phyloP scores from a whole-genome alignment of 2,888 invertebrate species.

The Phortica okadai region DNA sequence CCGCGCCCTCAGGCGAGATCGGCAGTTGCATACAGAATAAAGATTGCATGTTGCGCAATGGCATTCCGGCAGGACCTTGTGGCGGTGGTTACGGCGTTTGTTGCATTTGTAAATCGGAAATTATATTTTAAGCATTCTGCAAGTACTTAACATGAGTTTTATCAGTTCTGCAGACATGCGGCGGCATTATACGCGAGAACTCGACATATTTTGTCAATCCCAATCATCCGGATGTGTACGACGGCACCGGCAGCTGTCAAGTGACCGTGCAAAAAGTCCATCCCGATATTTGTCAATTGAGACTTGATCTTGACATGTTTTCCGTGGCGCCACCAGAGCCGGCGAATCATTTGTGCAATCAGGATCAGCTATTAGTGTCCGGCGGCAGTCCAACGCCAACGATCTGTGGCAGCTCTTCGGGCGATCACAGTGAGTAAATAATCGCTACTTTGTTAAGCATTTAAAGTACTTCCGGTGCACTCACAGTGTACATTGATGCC shows the following conservation, averaged over 20 bases:
- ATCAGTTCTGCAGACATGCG: slow-evolving; percentile 87
- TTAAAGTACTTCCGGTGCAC: background rate
- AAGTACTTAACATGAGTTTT: background rate
- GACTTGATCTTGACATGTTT: slow-evolving; percentile 88
- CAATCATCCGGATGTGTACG: slow-evolving; percentile 85
- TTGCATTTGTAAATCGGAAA: slow-evolving; percentile 72
- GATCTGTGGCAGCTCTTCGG: slow-evolving; percentile 88
- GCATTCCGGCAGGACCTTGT: slow-evolving; percentile 86
- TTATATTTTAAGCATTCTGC: background rate
- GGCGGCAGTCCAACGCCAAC: slow-evolving; percentile 88
- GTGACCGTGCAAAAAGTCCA: slow-evolving; percentile 87
- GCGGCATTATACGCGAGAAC: slow-evolving; percentile 86
- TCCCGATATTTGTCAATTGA: slow-evolving; percentile 89
- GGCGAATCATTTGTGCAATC: slow-evolving; percentile 86
- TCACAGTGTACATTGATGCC: slow-evolving; percentile 89
- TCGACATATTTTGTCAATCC: slow-evolving; percentile 91
- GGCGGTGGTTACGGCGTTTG: slow-evolving; percentile 79
- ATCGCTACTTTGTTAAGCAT: background rate
- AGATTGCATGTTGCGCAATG: slow-evolving; percentile 85
- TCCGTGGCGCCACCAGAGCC: slow-evolving; percentile 86
- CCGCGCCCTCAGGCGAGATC: slow-evolving; percentile 86
- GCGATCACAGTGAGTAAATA: slow-evolving; percentile 84
- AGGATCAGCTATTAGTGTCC: slow-evolving; percentile 90
- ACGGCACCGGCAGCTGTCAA: slow-evolving; percentile 90
- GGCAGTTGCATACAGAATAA: slow-evolving; percentile 86